phyloP scores from a whole-genome alignment of 2,113 vertebrate genomes.

The Scalopus aquaticus region DNA sequence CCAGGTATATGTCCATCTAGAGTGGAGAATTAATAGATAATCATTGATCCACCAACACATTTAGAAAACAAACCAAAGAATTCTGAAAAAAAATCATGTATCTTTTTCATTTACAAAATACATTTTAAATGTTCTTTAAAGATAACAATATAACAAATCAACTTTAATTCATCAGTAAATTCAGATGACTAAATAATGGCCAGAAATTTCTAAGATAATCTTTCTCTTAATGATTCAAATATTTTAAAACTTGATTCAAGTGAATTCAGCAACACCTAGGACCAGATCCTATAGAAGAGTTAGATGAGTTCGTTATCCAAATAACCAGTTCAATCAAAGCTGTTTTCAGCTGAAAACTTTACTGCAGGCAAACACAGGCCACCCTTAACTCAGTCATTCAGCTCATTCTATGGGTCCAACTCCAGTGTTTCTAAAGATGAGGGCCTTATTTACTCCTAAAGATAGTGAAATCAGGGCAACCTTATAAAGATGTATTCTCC shows the following conservation, averaged over 20 bases:
- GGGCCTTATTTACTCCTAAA: neutral
- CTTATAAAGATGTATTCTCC: neutral
- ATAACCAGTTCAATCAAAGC: neutral
- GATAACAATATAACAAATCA: neutral
- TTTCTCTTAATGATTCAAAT: neutral
- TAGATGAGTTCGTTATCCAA: neutral
- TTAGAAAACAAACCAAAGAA: neutral
- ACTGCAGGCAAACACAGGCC: neutral
- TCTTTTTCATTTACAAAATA: neutral
- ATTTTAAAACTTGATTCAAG: conserved; percentile 25
- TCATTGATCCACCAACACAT: neutral
- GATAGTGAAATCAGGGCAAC: neutral
- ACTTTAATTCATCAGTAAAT: neutral
- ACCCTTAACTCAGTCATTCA: neutral
- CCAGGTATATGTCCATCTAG: neutral
- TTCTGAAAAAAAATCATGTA: conserved; percentile 14
- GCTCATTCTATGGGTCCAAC: neutral
- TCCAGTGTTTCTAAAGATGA: neutral
- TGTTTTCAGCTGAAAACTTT: neutral
- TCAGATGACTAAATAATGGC: neutral
- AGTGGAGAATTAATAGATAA: neutral
- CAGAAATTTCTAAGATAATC: conserved; percentile 14
- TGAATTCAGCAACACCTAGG: neutral
- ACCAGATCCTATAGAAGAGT: neutral
- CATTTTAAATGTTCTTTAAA: conserved; percentile 30